These are phyloP conservation scores for Toxotes jaculatrix DNA, from an alignment of 2,113 vertebrate genomes.

Conservation along the genomic window DNA sequence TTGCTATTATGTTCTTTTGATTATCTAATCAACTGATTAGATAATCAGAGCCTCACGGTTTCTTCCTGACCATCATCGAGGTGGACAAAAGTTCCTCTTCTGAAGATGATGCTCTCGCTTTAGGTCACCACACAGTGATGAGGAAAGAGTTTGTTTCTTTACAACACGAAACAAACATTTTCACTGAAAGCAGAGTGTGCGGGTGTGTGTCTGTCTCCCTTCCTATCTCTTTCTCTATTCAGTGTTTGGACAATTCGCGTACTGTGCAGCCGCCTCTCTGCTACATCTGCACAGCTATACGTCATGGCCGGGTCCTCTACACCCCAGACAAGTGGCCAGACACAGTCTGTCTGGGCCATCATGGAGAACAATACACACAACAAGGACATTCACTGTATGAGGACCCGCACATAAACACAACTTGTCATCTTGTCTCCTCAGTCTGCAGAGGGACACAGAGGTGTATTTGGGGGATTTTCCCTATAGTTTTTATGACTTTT, in stretches of 20 bases:
- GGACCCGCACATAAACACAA: slow-evolving; percentile 26
- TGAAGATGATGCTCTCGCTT: slow-evolving; percentile 3
- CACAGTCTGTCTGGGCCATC: slow-evolving; percentile 60
- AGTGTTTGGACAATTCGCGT: slow-evolving; percentile 42
- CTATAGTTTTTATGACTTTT: not conserved
- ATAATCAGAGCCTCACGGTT: slow-evolving; percentile 57
- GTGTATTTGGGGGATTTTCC: not conserved
- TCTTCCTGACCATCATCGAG: slow-evolving; percentile 27
- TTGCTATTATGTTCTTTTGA: slow-evolving; percentile 57
- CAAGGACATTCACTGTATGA: slow-evolving; percentile 55
- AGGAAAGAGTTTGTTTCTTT: slow-evolving; percentile 31
- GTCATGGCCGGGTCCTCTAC: slow-evolving; percentile 56
- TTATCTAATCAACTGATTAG: slow-evolving; percentile 73
- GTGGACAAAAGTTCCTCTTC: slow-evolving; percentile 28
- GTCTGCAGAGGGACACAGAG: slow-evolving; percentile 11
- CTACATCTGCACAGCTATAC: slow-evolving; percentile 62
- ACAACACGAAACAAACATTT: slow-evolving; percentile 24
- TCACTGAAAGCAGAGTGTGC: slow-evolving; percentile 51
- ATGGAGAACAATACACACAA: slow-evolving; percentile 75
- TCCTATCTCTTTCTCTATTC: slow-evolving; percentile 61
- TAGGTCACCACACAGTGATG: slow-evolving; percentile 19
- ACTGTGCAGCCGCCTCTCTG: slow-evolving; percentile 42
- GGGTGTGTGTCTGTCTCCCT: slow-evolving; percentile 39
- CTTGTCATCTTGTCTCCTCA: slow-evolving; percentile 22
- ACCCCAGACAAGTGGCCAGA: slow-evolving; percentile 71